These are phyloP conservation scores for Nematostella vectensis DNA, from an alignment of 92 coral and sea anemone genomes.

Conservation along the genomic window DNA sequence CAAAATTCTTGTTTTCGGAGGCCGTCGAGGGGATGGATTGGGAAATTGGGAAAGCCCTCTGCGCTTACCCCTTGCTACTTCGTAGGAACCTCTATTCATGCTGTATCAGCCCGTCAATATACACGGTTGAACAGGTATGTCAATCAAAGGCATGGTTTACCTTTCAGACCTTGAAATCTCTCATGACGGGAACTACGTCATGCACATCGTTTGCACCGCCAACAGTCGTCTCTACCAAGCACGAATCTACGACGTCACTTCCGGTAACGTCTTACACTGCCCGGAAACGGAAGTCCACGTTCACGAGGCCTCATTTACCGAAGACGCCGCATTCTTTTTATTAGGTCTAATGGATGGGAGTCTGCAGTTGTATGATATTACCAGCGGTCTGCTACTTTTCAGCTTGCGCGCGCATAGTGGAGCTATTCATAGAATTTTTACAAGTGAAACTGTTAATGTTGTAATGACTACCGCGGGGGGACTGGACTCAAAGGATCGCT, in stretches of 20 bases:
- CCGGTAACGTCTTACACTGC: conserved; percentile 31
- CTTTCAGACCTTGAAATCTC: conserved; percentile 40
- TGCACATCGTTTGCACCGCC: conserved; percentile 38
- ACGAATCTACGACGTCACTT: conserved; percentile 40
- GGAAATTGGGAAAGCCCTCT: too few species aligned
- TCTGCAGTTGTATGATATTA: conserved; percentile 33
- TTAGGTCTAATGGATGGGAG: conserved; percentile 55
- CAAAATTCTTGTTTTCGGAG: too few species aligned
- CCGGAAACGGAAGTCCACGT: conserved; percentile 30
- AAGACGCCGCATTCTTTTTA: conserved; percentile 15
- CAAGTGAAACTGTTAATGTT: conserved; percentile 29
- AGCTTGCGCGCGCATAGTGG: conserved; percentile 48
- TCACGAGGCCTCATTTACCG: conserved; percentile 37
- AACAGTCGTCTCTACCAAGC: conserved; percentile 33
- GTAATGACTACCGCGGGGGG: conserved; percentile 79
- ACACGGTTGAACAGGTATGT: too few species aligned
- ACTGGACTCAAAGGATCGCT: conserved; percentile 69
- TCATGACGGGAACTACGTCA: conserved; percentile 32
- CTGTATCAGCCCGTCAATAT: too few species aligned
- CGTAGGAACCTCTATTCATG: too few species aligned
- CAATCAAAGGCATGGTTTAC: too few species aligned
- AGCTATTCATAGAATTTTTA: conserved; percentile 45
- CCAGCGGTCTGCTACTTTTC: conserved; percentile 26
- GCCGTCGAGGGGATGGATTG: too few species aligned
- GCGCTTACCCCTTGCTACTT: too few species aligned